phyloP scores from a whole-genome alignment of 2,888 invertebrate species.

The Biston stratarius region DNA sequence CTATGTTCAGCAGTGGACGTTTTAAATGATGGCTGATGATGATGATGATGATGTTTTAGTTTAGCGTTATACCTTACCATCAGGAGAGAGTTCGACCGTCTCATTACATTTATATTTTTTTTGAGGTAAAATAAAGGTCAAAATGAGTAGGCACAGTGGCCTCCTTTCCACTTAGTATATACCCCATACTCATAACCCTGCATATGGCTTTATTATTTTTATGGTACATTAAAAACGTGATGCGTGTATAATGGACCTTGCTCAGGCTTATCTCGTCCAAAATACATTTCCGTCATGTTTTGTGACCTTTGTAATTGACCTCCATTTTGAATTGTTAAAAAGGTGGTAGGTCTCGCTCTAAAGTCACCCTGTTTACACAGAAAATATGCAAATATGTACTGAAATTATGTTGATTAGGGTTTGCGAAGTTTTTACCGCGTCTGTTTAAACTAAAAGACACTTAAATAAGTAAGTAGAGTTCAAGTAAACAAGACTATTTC shows the following conservation, averaged over 20 bases:
- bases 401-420: slow-evolving; percentile 24
- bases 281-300: slow-evolving; percentile 24
- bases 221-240: slow-evolving; percentile 2
- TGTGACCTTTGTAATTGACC: slow-evolving; percentile 36
- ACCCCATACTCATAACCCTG: too few species aligned
- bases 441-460: slow-evolving; percentile 9
- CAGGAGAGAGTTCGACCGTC: too few species aligned
- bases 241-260: not conserved
- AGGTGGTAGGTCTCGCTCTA: slow-evolving; percentile 16
- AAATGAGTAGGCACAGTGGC: too few species aligned
- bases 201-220: too few species aligned
- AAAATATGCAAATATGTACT: slow-evolving; percentile 24
- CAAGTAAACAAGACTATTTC: slow-evolving; percentile 4
- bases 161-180: too few species aligned
- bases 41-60: too few species aligned
- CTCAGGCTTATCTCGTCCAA: slow-evolving; percentile 15
- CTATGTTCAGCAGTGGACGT: too few species aligned
- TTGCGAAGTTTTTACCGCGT: slow-evolving; percentile 11
- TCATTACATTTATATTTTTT: too few species aligned
- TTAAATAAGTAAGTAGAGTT: slow-evolving; percentile 10
- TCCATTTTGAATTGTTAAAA: slow-evolving; percentile 36
- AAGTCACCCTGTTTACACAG: slow-evolving; percentile 16
- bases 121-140: too few species aligned
- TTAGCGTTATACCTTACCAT: too few species aligned
- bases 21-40: too few species aligned